A percentile compares a stretch with the other conserved stretches of the same genome.
phyloP scores from a whole-genome alignment of 2,888 invertebrate genomes.

The Pterobdella sp. region DNA sequence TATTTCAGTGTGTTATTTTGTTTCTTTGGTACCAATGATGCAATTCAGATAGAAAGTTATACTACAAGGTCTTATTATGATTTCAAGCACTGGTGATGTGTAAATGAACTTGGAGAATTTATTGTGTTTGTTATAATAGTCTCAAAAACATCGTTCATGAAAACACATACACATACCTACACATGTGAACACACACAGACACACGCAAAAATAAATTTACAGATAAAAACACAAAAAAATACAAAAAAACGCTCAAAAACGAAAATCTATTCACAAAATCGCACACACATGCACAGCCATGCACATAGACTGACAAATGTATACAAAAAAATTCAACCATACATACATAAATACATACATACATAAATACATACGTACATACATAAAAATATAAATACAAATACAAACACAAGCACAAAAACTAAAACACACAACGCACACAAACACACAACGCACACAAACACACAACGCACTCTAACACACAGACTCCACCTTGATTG shows the following conservation, averaged over 20 bases:
- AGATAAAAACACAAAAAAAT: background rate
- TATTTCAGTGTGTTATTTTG: too few species aligned
- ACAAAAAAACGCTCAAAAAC: background rate
- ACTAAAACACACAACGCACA: background rate
- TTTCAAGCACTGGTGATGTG: too few species aligned
- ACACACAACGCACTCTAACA: background rate
- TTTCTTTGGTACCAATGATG: too few species aligned
- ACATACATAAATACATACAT: slow-evolving; percentile 16
- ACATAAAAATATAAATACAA: background rate
- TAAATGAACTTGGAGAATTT: too few species aligned
- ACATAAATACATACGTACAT: slow-evolving; percentile 7
- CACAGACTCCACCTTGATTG: background rate
- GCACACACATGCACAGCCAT: background rate
- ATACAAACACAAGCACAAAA: background rate
- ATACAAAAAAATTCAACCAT: background rate
- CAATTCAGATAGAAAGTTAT: too few species aligned
- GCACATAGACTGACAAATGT: background rate
- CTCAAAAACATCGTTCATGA: too few species aligned
- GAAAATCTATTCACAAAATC: background rate
- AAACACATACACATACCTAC: background rate
- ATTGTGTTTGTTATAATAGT: background rate
- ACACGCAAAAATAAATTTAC: background rate
- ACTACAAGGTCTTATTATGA: too few species aligned
- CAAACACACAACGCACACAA: too few species aligned
- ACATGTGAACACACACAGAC: background rate